Base-by-base conservation (phyloP, 2,888 invertebrate genomes). In the Creontiades dilutus region DNA sequence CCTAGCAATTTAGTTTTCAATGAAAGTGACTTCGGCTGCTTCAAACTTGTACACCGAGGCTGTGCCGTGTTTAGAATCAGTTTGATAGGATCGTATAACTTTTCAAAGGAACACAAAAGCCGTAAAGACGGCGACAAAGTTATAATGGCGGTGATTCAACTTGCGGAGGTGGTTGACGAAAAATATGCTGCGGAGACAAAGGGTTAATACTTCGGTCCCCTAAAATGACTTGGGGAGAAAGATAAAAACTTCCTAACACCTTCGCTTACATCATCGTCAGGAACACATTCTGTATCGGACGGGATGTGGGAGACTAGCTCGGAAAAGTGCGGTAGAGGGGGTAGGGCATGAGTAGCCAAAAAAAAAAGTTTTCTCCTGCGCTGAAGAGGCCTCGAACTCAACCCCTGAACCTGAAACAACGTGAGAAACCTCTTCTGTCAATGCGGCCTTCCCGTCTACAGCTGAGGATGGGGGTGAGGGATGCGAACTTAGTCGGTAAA, bases 361-460 rank as follows among this genome's bases (percentile, higher is more conserved):
- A 37, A 85, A 85, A 85, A n/a, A n/a, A n/a, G n/a, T n/a, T 85
- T 85, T 85, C 57, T 27, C 61, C 85, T 23, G 37, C 16, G 78
- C 78, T 82, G 82, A 82, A 82, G 82, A 82, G 82, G 48, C 82
- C 82, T 47, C 46, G 47, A 47, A 85, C 85, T 61, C 85, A 61
- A 57, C 61, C 85, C 61, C 85, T 57, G 28, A 86, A 48, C 86
- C 86, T 76, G 76, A 86, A 76, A 86, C 75, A 86, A 86, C 86
- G 88, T 55, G 88, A 78, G 78, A 88, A 88, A 88, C 78, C 88
- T 88, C 78, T 78, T 78, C 88, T 76, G 88, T 88, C 88, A 78
- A 86, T 55, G 75, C 46, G 47, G 86, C 19, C 75, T 37, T 23
- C 48, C 47, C 78, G n/a, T 16, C 47, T 78, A 46, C 14, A 46